Base-by-base conservation (phyloP, 2,113 vertebrate genomes). In the Athene cunicularia region DNA sequence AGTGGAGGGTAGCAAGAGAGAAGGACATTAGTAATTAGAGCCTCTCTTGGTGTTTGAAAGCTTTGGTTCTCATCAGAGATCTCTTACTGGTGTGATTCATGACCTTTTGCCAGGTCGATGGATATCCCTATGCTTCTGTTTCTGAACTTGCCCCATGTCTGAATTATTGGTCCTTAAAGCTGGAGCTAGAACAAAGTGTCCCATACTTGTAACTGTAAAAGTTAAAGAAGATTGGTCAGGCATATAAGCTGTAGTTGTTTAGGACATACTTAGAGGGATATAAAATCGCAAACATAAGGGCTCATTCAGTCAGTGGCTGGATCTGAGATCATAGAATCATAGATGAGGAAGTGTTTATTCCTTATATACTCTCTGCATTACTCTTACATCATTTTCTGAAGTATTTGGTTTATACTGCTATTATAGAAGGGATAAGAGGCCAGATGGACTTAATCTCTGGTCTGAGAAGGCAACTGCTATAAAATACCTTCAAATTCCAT, bases 81-180 rank as follows among this genome's bases (percentile, higher is more conserved):
- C 16, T 75, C 21, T 41, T 77, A 33, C 41, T 80, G 8, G 21
- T 83, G 39, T 66, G 11, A n/a, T 70, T 82, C 26, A 19, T 32
- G 11, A 50, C 18, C 5, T 47, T 90, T 50, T 80, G 3, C 22
- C 13, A 41, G 33, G 18, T 22, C 0, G 0, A 26, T n/a, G 50
- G 20, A 30, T 37, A 53, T 19, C 2, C 3, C n/a, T 49, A 5
- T 73, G 35, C 20, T 76, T 73, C 24, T 66, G 3, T 70, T 91
- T 70, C 24, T 8, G 3, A 76, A 10, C 24, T 80, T 86, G n/a
- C 11, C 9, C 5, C 2, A 1, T 37, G 11, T 49, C 68, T 92
- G 24, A 80, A 32, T 90, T 76, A 68, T 17, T 33, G 19, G 9
- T 74, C 41, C 23, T 82, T 77, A 74, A 83, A 90, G 23, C 22